Evolutionary conservation across 2,888 invertebrate species (phyloP).

Genomic region (Hipparchia semele): DNA sequence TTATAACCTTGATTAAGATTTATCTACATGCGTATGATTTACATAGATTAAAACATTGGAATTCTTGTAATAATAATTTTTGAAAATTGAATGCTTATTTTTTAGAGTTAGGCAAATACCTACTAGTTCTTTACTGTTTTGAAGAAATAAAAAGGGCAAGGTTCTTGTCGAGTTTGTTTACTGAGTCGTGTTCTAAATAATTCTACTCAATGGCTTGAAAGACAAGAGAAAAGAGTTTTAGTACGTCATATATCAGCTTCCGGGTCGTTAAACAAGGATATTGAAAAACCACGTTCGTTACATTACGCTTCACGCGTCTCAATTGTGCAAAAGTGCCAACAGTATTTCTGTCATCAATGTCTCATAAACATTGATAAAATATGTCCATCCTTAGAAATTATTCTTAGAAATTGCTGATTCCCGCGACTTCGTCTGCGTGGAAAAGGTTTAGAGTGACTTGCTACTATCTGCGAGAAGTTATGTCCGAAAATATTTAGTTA

Average conservation of each 20-base stretch:
- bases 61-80: no score
- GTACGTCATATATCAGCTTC: slow-evolving; percentile 79
- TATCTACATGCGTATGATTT: no score
- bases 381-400: background rate
- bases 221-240: slow-evolving; percentile 66
- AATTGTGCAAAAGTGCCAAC: slow-evolving; percentile 68
- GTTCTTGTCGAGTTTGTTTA: background rate
- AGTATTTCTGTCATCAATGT: slow-evolving; percentile 51
- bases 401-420: background rate
- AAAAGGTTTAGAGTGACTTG: no score
- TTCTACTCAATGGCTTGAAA: slow-evolving; percentile 4
- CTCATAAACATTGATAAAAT: background rate
- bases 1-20: no score
- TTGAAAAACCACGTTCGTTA: slow-evolving; percentile 74
- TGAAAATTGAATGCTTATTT: background rate
- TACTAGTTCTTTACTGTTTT: background rate
- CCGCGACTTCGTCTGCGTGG: no score
- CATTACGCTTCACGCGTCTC: slow-evolving; percentile 63
- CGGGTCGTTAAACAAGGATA: slow-evolving; percentile 75
- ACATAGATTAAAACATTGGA: no score
- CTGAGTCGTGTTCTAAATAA: background rate
- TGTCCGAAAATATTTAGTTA: no score
- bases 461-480: no score
- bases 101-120: background rate
- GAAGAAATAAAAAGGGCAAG: background rate